These are phyloP conservation scores for Buceros bicornis DNA, from an alignment of 2,797 vertebrate genomes.

Conservation along the genomic window DNA sequence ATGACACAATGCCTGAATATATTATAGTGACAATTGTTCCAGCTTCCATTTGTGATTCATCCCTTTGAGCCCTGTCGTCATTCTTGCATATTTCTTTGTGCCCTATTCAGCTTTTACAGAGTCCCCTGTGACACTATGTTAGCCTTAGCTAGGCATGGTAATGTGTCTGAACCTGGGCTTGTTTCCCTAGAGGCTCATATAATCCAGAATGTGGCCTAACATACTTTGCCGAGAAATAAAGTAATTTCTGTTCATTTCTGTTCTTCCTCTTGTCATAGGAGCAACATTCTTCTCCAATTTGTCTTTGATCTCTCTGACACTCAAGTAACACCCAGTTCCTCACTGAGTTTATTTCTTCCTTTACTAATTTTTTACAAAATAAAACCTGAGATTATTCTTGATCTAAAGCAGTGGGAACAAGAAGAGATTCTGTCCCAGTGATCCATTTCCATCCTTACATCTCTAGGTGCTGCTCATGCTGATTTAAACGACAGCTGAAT, in stretches of 20 bases:
- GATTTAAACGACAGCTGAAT: not conserved
- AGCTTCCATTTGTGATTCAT: slow-evolving; percentile 10
- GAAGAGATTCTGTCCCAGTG: not conserved
- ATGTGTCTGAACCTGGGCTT: not conserved
- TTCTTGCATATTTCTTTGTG: slow-evolving; percentile 19
- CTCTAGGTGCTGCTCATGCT: not conserved
- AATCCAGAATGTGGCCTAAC: not conserved
- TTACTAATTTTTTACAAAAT: not conserved
- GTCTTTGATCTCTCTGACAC: slow-evolving; percentile 13
- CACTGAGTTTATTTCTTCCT: not conserved
- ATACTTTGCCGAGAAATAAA: slow-evolving; percentile 2
- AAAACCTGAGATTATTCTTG: not conserved
- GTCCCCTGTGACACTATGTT: not conserved
- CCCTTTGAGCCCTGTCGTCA: not conserved
- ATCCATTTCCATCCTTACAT: not conserved
- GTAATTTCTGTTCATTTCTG: slow-evolving; percentile 5
- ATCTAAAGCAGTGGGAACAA: not conserved
- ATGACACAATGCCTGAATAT: not conserved
- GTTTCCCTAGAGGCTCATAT: not conserved
- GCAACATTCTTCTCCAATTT: not conserved
- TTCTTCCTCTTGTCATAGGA: not conserved
- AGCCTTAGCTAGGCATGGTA: not conserved
- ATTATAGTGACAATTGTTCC: not conserved
- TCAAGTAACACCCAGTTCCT: not conserved
- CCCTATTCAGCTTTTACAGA: not conserved